Percentiles rank a stretch among this genome's conserved stretches.
These are phyloP conservation scores for Stylophora pistillata DNA, from an alignment of 64 coral and sea anemone species.

Conservation along the genomic window DNA sequence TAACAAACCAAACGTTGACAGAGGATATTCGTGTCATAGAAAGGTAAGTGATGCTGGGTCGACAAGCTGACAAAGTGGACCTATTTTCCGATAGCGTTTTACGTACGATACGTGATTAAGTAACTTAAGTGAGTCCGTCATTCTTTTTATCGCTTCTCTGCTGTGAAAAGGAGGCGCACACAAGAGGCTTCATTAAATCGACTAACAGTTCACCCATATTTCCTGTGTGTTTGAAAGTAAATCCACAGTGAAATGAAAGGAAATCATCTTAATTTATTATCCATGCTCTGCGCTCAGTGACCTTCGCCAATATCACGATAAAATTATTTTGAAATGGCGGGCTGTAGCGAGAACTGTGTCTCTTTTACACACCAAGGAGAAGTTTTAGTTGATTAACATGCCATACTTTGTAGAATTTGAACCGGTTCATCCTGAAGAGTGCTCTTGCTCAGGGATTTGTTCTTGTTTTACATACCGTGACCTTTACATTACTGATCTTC, in stretches of 20 bases:
- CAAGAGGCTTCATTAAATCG: not conserved
- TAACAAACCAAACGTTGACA: not conserved
- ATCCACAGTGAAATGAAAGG: not conserved
- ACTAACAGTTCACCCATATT: not conserved
- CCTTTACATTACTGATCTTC: too few relatives aligned
- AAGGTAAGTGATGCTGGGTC: not conserved
- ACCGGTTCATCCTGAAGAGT: too few relatives aligned
- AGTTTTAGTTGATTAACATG: too few relatives aligned
- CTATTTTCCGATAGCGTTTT: not conserved
- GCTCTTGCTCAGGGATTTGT: too few relatives aligned
- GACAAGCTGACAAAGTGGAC: not conserved
- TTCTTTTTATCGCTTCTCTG: too few relatives aligned
- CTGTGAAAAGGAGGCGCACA: too few relatives aligned
- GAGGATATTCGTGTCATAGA: not conserved
- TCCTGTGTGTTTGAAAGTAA: not conserved
- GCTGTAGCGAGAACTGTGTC: not conserved
- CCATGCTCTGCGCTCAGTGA: not conserved
- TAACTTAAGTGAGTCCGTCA: not conserved
- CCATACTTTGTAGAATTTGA: too few relatives aligned
- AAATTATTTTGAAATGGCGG: not conserved
- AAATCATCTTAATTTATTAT: not conserved
- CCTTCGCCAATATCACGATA: not conserved
- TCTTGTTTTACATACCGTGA: too few relatives aligned
- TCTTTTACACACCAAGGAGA: too few relatives aligned
- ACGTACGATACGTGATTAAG: not conserved